These are phyloP conservation scores for Ostrea edulis DNA, from an alignment of 1,140 invertebrate genomes.

Conservation along the genomic window DNA sequence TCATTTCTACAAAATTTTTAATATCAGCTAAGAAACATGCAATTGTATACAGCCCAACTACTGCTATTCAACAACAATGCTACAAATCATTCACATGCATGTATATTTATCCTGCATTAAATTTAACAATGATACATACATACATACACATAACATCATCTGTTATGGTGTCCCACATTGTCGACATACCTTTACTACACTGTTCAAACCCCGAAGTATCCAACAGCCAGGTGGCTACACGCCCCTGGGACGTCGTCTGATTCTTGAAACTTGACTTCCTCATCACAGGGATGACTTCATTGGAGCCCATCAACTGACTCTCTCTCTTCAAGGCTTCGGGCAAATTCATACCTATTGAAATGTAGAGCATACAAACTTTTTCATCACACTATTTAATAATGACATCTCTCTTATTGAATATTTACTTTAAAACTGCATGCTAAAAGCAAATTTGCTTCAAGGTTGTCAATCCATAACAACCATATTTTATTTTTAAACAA, in stretches of 20 bases:
- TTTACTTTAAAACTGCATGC: no score
- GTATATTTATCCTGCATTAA: background rate
- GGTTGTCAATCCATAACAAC: no score
- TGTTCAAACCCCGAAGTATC: constrained; percentile 79
- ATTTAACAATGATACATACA: background rate
- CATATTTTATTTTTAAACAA: no score
- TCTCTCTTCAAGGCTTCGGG: constrained; percentile 62
- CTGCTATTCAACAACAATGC: no score
- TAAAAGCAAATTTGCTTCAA: no score
- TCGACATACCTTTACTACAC: constrained; percentile 76
- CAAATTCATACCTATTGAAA: constrained; percentile 65
- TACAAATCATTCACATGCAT: no score
- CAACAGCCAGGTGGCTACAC: constrained; percentile 79
- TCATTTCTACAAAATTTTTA: constrained; percentile 42
- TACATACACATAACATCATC: no score
- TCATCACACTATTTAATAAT: no score
- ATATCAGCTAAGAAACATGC: background rate
- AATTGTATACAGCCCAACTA: no score
- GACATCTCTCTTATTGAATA: no score
- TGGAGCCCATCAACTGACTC: constrained; percentile 52
- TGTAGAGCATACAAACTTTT: no score
- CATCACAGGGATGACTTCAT: constrained; percentile 54
- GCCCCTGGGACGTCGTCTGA: constrained; percentile 62
- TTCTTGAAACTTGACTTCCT: constrained; percentile 70
- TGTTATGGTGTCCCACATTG: no score